Percentiles rank a stretch among this genome's conserved stretches.
Evolutionary conservation across 2,113 vertebrate genomes (phyloP).

Genomic region (Thalassarche chlororhynchos): DNA sequence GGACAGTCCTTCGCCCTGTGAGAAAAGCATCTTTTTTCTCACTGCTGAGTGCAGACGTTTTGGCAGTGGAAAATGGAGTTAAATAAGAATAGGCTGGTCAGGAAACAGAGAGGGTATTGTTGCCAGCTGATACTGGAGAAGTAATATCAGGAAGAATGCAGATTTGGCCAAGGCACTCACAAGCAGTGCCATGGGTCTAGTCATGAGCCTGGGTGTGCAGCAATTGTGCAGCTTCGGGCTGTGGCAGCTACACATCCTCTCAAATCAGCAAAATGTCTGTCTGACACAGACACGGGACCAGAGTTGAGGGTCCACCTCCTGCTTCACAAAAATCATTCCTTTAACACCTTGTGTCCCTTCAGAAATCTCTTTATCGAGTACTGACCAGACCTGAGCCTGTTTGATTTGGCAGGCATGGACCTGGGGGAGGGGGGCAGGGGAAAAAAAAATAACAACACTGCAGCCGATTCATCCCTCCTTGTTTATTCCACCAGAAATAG

Average conservation of each 20-base stretch:
- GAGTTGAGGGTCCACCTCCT: not conserved
- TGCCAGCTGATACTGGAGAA: slow-evolving; percentile 46
- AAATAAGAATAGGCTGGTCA: slow-evolving; percentile 29
- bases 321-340: not conserved
- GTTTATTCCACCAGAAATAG: slow-evolving; percentile 65
- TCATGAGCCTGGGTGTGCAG: not conserved
- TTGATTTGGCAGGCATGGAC: slow-evolving; percentile 24
- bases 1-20: not conserved
- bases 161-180: not conserved
- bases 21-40: not conserved
- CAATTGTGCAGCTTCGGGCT: not conserved
- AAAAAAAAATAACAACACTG: not conserved
- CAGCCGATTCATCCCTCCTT: slow-evolving; percentile 48
- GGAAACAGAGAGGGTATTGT: not conserved
- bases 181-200: not conserved
- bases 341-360: not conserved
- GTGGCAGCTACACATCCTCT: not conserved
- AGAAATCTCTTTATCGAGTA: not conserved
- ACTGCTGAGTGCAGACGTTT: not conserved
- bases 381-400: slow-evolving; percentile 2
- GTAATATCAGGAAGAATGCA: slow-evolving; percentile 45
- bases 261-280: not conserved
- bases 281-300: not conserved
- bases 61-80: not conserved
- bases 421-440: not conserved